Evolutionary conservation across 2,113 vertebrate genomes (phyloP).

Genomic region (Microcebus lehilahytsara): DNA sequence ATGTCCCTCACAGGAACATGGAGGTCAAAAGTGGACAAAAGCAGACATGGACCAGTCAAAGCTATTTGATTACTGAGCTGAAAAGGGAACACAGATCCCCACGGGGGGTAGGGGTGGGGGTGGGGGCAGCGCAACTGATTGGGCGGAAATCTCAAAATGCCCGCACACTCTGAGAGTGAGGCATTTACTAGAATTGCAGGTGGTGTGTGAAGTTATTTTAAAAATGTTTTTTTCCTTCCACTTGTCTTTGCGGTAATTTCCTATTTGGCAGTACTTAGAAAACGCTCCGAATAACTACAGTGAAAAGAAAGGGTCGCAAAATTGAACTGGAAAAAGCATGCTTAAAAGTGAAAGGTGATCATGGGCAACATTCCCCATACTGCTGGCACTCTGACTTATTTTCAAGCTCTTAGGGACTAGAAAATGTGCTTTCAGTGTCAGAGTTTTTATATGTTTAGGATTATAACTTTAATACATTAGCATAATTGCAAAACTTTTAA

Average conservation of each 20-base stretch:
- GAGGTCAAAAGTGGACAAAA: conserved; percentile 85
- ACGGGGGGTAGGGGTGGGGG: background rate
- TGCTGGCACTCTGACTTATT: background rate
- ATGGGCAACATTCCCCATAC: background rate
- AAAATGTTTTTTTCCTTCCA: conserved; percentile 61
- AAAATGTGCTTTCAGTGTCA: background rate
- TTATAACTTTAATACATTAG: background rate
- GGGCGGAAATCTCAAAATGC: conserved; percentile 55
- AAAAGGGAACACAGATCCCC: conserved; percentile 57
- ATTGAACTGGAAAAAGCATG: conserved; percentile 38
- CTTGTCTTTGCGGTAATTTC: conserved; percentile 70
- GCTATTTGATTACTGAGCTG: conserved; percentile 76
- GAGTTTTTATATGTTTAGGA: background rate
- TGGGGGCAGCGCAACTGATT: background rate
- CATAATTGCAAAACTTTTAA: background rate
- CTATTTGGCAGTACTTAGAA: conserved; percentile 60
- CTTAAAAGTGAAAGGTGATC: conserved; percentile 38
- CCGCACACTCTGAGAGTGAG: background rate
- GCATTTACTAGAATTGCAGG: conserved; percentile 65
- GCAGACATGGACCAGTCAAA: conserved; percentile 79
- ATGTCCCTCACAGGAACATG: conserved; percentile 82
- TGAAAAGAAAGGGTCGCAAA: conserved; percentile 46
- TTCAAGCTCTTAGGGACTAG: background rate
- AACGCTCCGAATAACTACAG: conserved; percentile 51
- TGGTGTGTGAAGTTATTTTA: conserved; percentile 67